Evolutionary conservation across 2,888 invertebrate genomes (phyloP).

Genomic region (Elysia crispata): DNA sequence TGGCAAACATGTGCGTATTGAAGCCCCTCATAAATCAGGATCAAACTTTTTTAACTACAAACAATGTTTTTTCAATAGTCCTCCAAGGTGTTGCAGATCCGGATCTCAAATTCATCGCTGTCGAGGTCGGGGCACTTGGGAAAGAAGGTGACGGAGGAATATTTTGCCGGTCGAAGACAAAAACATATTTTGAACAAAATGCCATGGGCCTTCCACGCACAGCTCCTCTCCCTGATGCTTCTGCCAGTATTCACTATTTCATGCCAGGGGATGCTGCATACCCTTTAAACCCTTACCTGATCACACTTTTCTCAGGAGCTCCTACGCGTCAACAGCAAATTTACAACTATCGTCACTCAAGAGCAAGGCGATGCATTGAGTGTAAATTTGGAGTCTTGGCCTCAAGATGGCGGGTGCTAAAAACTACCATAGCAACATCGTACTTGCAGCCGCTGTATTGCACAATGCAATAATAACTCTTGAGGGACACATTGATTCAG

Average conservation of each 20-base stretch:
- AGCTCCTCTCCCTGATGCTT: too few species aligned
- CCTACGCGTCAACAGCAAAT: not conserved
- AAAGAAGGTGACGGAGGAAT: too few species aligned
- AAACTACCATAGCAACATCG: not conserved
- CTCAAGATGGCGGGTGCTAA: not conserved
- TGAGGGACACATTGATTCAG: not conserved
- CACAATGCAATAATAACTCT: slow-evolving; percentile 12
- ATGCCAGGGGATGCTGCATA: not conserved
- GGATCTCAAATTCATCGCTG: not conserved
- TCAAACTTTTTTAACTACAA: slow-evolving; percentile 5
- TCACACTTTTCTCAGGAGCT: not conserved
- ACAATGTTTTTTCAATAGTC: not conserved
- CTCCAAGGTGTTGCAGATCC: not conserved
- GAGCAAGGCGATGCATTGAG: not conserved
- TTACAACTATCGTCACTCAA: not conserved
- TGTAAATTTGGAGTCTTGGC: not conserved
- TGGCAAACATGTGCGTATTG: not conserved
- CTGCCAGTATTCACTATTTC: not conserved
- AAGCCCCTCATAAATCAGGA: not conserved
- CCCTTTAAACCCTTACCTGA: not conserved
- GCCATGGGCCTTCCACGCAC: too few species aligned
- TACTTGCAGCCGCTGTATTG: not conserved
- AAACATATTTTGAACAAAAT: too few species aligned
- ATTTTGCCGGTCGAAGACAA: too few species aligned
- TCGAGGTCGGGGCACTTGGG: not conserved